Percentiles rank a stretch among this genome's conserved stretches.
These are phyloP conservation scores for Cheiracanthium punctorium DNA, from an alignment of 2,888 invertebrate species.

Conservation along the genomic window DNA sequence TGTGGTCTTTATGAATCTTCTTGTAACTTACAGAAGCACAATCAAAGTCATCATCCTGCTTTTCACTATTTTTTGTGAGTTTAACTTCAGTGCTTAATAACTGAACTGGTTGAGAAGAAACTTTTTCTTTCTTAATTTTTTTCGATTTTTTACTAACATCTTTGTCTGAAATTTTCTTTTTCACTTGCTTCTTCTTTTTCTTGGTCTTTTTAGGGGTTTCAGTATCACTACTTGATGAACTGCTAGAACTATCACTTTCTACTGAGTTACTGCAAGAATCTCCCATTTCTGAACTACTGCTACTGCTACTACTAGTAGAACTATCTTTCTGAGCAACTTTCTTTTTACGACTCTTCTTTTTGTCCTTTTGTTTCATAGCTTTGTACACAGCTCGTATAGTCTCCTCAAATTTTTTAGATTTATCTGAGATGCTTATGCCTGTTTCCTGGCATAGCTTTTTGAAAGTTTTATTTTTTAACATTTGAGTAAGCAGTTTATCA, in stretches of 20 bases:
- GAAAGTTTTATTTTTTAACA: conserved; percentile 49
- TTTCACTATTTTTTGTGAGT: too few relatives aligned
- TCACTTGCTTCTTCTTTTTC: not conserved
- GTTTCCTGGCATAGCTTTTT: conserved; percentile 26
- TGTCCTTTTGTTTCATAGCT: conserved; percentile 22
- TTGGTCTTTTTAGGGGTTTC: not conserved
- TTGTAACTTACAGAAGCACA: too few relatives aligned
- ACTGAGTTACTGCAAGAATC: conserved; percentile 10
- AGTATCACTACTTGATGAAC: conserved; percentile 24
- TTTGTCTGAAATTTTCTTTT: not conserved
- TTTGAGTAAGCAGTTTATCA: conserved; percentile 34
- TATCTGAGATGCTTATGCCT: conserved; percentile 21
- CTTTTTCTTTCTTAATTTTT: not conserved
- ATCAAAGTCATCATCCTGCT: too few relatives aligned
- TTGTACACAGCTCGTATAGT: conserved; percentile 48
- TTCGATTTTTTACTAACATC: conserved; percentile 2
- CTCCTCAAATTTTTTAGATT: conserved; percentile 34
- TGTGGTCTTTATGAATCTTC: too few relatives aligned
- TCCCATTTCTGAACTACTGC: conserved; percentile 29
- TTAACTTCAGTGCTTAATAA: too few relatives aligned
- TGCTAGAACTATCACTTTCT: conserved; percentile 19
- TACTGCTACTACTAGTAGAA: conserved; percentile 25
- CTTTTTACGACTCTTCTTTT: conserved; percentile 30
- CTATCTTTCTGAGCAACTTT: not conserved
- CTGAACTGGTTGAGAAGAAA: too few relatives aligned